Evolutionary conservation across 2,113 vertebrate genomes (phyloP).

Genomic region (Peromyscus polionotus): DNA sequence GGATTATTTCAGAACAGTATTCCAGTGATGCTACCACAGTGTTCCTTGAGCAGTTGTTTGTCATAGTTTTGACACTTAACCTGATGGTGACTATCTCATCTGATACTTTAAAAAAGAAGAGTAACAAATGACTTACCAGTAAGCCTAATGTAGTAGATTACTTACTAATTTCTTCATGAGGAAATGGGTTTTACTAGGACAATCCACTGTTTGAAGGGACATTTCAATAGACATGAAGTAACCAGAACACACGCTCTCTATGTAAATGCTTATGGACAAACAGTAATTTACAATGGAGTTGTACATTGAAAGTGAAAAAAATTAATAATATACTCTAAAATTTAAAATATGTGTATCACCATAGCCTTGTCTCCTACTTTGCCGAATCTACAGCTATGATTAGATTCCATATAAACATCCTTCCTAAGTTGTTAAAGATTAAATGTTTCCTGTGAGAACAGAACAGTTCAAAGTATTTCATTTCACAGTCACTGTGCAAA

Average conservation of each 20-base stretch:
- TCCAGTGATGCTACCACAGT: not conserved
- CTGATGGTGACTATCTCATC: not conserved
- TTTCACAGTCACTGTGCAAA: slow-evolving; percentile 23
- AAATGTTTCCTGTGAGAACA: not conserved
- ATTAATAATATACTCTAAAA: not conserved
- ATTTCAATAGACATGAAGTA: not conserved
- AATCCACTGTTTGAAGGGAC: not conserved
- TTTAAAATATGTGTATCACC: not conserved
- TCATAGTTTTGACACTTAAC: slow-evolving; percentile 6
- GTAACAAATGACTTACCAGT: slow-evolving; percentile 67
- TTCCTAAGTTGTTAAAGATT: not conserved
- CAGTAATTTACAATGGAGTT: not conserved
- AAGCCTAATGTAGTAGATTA: slow-evolving; percentile 68
- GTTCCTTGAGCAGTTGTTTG: slow-evolving; percentile 59
- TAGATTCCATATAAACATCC: not conserved
- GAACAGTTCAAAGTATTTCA: not conserved
- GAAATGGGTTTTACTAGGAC: not conserved
- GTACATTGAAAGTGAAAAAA: not conserved
- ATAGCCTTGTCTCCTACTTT: not conserved
- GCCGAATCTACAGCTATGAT: not conserved
- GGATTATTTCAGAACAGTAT: not conserved
- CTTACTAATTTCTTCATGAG: slow-evolving; percentile 38
- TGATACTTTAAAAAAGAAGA: slow-evolving; percentile 64
- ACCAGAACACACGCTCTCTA: not conserved
- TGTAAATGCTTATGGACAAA: not conserved